Evolutionary conservation across 2,888 invertebrate species (phyloP).

Genomic region (Phyto melanocephala): DNA sequence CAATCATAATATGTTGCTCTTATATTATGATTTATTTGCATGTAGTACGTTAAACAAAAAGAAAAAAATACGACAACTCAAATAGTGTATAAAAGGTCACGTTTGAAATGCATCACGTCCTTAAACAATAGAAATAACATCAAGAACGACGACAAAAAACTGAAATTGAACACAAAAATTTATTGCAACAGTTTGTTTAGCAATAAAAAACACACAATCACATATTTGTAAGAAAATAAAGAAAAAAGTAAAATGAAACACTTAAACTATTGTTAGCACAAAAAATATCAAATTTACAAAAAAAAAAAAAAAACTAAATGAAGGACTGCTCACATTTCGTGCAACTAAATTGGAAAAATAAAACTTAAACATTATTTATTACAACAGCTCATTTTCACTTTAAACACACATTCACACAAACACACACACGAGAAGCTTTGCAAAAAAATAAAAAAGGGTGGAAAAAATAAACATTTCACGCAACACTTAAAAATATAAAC

Average conservation of each 20-base stretch:
- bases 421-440: background rate
- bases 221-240: background rate
- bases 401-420: background rate
- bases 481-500: slow-evolving; percentile 28
- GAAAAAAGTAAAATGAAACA: background rate
- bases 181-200: slow-evolving; percentile 47
- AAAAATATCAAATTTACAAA: background rate
- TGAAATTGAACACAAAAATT: slow-evolving; percentile 18
- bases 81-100: background rate
- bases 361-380: slow-evolving; percentile 10
- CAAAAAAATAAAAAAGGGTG: background rate
- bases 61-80: background rate
- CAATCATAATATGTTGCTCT: too few species aligned
- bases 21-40: too few species aligned
- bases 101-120: slow-evolving; percentile 34
- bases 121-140: background rate
- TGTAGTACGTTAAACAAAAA: background rate
- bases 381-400: slow-evolving; percentile 34
- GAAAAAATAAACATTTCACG: slow-evolving; percentile 16
- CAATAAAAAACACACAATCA: slow-evolving; percentile 8
- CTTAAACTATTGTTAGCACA: background rate
- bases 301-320: background rate
- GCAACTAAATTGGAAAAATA: slow-evolving; percentile 20
- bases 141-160: background rate
- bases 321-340: background rate